Evolutionary conservation across 2,113 vertebrate species (phyloP).

Genomic region (Chaetorhynchus papuensis): DNA sequence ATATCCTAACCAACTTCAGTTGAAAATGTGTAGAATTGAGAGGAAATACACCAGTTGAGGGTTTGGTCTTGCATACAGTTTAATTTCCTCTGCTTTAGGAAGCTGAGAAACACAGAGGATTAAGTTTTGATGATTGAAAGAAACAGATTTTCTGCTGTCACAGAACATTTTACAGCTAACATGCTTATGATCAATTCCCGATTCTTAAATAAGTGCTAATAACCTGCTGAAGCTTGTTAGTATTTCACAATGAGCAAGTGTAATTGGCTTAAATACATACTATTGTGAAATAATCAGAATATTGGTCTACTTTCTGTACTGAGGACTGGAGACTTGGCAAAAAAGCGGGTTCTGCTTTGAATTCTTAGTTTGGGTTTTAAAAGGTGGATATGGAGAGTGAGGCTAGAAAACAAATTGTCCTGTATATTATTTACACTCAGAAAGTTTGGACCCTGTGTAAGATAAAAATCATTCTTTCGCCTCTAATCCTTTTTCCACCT

Average conservation of each 20-base stretch:
- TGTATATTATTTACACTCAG: not conserved
- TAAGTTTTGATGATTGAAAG: not conserved
- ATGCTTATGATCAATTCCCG: not conserved
- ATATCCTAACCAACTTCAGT: not conserved
- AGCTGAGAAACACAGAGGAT: not conserved
- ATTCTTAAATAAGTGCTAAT: not conserved
- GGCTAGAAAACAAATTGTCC: not conserved
- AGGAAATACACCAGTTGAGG: not conserved
- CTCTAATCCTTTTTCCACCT: not conserved
- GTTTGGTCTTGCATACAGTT: not conserved
- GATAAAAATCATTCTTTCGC: not conserved
- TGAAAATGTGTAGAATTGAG: not conserved
- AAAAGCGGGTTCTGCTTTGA: not conserved
- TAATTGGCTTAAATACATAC: not conserved
- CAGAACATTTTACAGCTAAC: not conserved
- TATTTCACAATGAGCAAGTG: not conserved
- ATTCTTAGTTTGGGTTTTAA: not conserved
- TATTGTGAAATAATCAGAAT: not conserved
- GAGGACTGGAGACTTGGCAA: not conserved
- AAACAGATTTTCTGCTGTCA: not conserved
- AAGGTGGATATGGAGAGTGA: not conserved
- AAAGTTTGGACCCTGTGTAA: not conserved
- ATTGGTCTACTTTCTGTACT: not conserved
- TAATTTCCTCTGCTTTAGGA: not conserved
- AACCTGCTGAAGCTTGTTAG: not conserved